Base-by-base conservation (phyloP, 1,140 invertebrate genomes). In the Atta colombica region DNA sequence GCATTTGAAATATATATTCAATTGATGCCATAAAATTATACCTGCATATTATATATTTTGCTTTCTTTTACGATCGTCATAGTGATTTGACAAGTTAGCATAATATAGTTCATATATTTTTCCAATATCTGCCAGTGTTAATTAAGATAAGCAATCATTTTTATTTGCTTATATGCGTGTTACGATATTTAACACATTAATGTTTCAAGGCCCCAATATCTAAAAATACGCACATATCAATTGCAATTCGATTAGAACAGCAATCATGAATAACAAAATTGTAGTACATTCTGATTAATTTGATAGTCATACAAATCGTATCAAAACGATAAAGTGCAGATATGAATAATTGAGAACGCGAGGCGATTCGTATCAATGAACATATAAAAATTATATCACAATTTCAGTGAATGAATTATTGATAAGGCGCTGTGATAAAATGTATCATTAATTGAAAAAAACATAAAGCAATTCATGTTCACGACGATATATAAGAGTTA, bases 71-170 rank as follows among this genome's bases (percentile, higher is more conserved):
- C 10, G 28, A 10, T 18, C 21, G 2, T 14, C 8, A 31, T 8
- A 39, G 31, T 31, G 25, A 53, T 53, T 55, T 28, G 25, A 31
- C 0, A 72, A 14, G 8, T 72, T 55, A 4, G 1, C 49, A 12
- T 2, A 53, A 12, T 66, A 28, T 45, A 16, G 18, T 74, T 31
- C 16, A 35, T 6, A 5, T 18, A 53, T 74, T 35, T 53, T 31
- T 25, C 8, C 45, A 71, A 72, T 51, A 16, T 1, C 39, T 16
- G 51, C 3, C 14, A 39, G 7, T 51, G 5, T 72, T 25, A 28
- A 25, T 49, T 51, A 72, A 72, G 45, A 72, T 53, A 72, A 72
- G 16, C 39, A 21, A 49, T 1, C 69, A 28, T 72, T n/a, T 72
- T 4, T 71, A 28, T 4, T 14, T 10, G 61, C 61, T 25, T 35